Evolutionary conservation across 2,113 vertebrate species (phyloP).

Genomic region (Eulacestoma nigropectus): DNA sequence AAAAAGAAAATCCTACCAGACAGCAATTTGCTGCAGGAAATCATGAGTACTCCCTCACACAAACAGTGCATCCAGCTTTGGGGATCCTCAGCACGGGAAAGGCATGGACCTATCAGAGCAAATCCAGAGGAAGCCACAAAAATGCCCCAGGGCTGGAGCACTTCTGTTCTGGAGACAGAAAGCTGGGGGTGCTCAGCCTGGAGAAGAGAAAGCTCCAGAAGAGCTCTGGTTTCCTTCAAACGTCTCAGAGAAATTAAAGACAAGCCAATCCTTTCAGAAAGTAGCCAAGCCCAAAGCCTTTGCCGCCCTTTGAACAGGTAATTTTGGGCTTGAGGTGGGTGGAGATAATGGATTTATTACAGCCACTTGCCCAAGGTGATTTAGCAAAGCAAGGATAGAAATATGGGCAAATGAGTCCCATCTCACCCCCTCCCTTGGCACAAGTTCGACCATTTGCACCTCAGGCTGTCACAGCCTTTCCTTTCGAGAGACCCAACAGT

Average conservation of each 20-base stretch:
- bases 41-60: accelerated
- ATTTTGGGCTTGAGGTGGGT: background rate
- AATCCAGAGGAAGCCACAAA: background rate
- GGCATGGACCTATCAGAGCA: too few species aligned
- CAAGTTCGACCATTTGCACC: background rate
- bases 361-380: background rate
- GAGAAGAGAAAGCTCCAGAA: background rate
- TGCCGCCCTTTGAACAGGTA: background rate
- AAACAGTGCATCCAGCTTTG: background rate
- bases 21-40: background rate
- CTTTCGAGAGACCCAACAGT: background rate
- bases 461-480: background rate
- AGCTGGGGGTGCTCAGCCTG: background rate
- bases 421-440: accelerated
- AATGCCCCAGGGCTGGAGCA: background rate
- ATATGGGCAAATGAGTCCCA: background rate
- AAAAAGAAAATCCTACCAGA: background rate
- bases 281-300: background rate
- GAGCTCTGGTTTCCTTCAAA: background rate
- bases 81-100: background rate
- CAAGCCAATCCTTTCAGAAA: background rate
- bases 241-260: background rate
- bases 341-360: background rate
- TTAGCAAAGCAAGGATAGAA: background rate
- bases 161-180: background rate